These are phyloP conservation scores for Toxotes lorentzi DNA, from an alignment of 2,797 vertebrate genomes.

Conservation along the genomic window DNA sequence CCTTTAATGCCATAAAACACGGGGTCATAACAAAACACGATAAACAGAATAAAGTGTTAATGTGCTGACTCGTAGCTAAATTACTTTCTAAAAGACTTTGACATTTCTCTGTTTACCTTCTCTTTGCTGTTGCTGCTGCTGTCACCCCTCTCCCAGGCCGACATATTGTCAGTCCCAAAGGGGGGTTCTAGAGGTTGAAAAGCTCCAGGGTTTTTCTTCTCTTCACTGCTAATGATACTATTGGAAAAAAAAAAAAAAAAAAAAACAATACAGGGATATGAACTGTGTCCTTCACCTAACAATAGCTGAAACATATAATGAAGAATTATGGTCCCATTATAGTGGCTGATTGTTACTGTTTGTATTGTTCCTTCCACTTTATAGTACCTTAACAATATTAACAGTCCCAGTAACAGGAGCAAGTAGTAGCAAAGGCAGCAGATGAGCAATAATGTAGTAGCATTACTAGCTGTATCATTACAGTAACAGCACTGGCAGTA, in stretches of 20 bases:
- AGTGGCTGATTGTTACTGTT: background rate
- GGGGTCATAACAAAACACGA: background rate
- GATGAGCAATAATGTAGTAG: background rate
- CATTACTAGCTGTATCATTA: background rate
- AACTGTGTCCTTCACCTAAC: conserved; percentile 18
- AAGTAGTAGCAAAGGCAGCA: background rate
- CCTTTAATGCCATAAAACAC: background rate
- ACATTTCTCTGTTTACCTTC: conserved; percentile 75
- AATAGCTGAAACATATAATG: background rate
- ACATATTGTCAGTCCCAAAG: conserved; percentile 79
- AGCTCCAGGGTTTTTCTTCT: conserved; percentile 68
- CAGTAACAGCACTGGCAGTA: background rate
- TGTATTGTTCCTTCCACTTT: background rate
- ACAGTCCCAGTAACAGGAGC: background rate
- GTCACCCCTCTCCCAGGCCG: conserved; percentile 73
- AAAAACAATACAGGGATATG: conserved; percentile 13
- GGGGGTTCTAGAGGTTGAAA: conserved; percentile 70
- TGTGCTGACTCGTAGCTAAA: conserved; percentile 9
- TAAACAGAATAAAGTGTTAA: background rate
- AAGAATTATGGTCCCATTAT: background rate
- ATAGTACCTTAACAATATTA: background rate
- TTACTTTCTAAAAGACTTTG: conserved; percentile 21
- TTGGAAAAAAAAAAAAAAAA: conserved; percentile 16
- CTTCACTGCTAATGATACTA: conserved; percentile 68
- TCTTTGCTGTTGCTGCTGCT: conserved; percentile 66